Evolutionary conservation across 2,888 invertebrate genomes (phyloP).

Genomic region (Metallyticus violacea): DNA sequence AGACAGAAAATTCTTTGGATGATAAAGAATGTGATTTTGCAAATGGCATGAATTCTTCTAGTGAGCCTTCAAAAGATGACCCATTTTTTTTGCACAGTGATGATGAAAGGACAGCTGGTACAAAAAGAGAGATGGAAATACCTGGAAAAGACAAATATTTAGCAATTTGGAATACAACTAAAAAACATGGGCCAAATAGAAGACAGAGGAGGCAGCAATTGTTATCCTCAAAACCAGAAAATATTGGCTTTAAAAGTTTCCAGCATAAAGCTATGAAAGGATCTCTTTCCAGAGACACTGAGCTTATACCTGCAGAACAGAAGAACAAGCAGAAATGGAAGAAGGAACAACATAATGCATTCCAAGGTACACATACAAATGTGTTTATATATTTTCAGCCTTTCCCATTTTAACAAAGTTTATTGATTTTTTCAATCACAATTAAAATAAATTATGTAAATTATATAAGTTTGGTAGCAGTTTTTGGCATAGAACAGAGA

Average conservation of each 20-base stretch:
- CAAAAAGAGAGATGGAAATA: not conserved
- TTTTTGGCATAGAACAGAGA: no score
- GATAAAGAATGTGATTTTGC: not conserved
- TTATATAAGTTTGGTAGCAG: no score
- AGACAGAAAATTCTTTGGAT: not conserved
- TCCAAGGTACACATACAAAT: not conserved
- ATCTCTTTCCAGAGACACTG: not conserved
- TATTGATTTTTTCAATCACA: no score
- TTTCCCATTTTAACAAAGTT: no score
- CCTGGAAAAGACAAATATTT: not conserved
- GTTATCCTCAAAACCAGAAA: not conserved
- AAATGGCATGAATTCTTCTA: not conserved
- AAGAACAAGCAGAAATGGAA: not conserved
- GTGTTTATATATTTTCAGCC: not conserved
- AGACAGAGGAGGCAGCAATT: not conserved
- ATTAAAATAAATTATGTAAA: no score
- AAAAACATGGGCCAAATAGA: not conserved
- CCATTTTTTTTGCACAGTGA: not conserved
- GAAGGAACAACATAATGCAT: not conserved
- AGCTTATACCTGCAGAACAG: not conserved
- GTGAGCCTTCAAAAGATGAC: not conserved
- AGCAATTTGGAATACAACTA: not conserved
- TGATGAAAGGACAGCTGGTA: not conserved
- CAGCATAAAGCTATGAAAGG: not conserved
- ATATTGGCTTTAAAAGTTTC: not conserved